A percentile compares a stretch with the other conserved stretches of the same genome.
Evolutionary conservation across 2,113 vertebrate species (phyloP).

Genomic region (Aix galericulata): DNA sequence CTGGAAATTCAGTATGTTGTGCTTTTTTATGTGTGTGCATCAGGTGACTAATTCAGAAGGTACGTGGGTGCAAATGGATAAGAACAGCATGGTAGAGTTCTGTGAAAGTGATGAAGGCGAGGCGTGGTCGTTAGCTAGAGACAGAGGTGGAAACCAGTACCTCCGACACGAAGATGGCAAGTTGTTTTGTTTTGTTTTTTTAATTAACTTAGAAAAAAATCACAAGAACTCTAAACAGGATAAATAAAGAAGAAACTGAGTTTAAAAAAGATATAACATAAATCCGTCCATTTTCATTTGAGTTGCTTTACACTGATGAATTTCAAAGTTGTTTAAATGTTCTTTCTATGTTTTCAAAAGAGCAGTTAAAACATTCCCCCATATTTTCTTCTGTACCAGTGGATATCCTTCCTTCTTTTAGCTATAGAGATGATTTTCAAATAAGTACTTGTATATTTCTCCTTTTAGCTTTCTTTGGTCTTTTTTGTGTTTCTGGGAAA

Average conservation of each 20-base stretch:
- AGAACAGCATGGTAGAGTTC: conserved; percentile 99
- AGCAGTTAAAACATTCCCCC: neutral
- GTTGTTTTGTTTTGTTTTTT: conserved; percentile 71
- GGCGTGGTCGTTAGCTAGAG: conserved; percentile 97
- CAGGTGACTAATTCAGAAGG: conserved; percentile 98
- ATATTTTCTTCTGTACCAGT: neutral
- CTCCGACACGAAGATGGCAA: conserved; percentile 97
- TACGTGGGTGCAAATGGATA: conserved; percentile 98
- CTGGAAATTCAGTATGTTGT: conserved; percentile 68
- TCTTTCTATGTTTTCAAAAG: neutral
- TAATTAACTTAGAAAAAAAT: neutral
- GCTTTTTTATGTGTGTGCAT: conserved; percentile 79
- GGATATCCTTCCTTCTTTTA: neutral
- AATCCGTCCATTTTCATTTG: neutral
- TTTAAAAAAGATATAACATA: neutral
- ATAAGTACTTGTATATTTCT: neutral
- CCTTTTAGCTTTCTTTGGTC: neutral
- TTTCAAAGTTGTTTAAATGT: neutral
- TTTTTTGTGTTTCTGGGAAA: neutral
- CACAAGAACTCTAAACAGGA: neutral
- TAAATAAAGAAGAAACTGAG: neutral
- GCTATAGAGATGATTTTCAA: neutral
- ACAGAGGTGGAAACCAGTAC: conserved; percentile 96
- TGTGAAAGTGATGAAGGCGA: conserved; percentile 99
- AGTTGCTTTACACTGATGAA: neutral